Evolutionary conservation across 2,797 vertebrate genomes (phyloP).

Genomic region (Catostomus latipinnis): DNA sequence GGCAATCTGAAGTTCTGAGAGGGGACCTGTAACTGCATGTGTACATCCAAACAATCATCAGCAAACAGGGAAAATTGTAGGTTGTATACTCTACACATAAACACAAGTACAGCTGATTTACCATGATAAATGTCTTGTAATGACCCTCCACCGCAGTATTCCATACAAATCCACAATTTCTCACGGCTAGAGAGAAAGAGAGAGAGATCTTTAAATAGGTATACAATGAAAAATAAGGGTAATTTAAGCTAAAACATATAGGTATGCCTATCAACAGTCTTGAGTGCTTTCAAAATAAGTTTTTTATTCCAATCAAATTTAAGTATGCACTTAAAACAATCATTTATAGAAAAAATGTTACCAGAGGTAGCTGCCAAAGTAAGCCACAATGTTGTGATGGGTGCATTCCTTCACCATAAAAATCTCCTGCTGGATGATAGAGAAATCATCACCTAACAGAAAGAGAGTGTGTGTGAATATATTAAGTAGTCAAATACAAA

Average conservation of each 20-base stretch:
- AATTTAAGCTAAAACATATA: not conserved
- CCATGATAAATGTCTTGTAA: slow-evolving; percentile 98
- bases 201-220: not conserved
- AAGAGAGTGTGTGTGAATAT: slow-evolving; percentile 52
- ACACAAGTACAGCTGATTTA: slow-evolving; percentile 63
- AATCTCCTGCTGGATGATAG: slow-evolving; percentile 98
- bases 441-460: slow-evolving; percentile 95
- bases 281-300: too few relatives aligned
- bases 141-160: slow-evolving; percentile 97
- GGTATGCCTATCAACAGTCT: too few relatives aligned
- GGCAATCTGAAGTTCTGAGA: slow-evolving; percentile 93
- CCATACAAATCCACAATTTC: slow-evolving; percentile 99
- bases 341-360: slow-evolving; percentile 68
- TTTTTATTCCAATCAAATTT: too few relatives aligned
- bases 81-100: not conserved
- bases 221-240: too few relatives aligned
- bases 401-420: slow-evolving; percentile 99
- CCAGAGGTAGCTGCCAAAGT: slow-evolving; percentile 99
- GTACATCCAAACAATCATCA: not conserved
- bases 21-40: slow-evolving; percentile 89
- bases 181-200: slow-evolving; percentile 83
- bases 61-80: not conserved
- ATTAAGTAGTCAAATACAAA: not conserved
- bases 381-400: slow-evolving; percentile 96
- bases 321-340: too few relatives aligned